phyloP scores from a whole-genome alignment of 2,797 vertebrate species.

The Enoplosus armatus region DNA sequence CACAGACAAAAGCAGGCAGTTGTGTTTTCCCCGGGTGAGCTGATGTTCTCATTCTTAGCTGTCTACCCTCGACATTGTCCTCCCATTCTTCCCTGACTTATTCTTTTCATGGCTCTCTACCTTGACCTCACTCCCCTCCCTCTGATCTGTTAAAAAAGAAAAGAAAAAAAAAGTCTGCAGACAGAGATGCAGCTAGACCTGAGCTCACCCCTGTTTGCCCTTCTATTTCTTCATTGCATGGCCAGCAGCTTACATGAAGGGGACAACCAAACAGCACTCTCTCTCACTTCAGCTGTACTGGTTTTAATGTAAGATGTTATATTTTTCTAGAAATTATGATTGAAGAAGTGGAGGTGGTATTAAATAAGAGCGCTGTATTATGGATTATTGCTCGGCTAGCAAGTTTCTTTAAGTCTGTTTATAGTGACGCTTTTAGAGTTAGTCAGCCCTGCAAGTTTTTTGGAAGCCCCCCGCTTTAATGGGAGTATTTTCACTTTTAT shows the following conservation, averaged over 20 bases:
- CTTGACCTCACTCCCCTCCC: slow-evolving; percentile 61
- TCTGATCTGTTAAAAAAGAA: slow-evolving; percentile 49
- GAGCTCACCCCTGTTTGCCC: slow-evolving; percentile 17
- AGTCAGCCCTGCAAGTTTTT: neutral
- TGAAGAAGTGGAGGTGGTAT: neutral
- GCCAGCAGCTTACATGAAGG: neutral
- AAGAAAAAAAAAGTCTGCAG: slow-evolving; percentile 19
- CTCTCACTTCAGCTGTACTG: neutral
- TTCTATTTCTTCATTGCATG: slow-evolving; percentile 36
- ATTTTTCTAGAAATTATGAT: neutral
- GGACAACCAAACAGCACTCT: neutral
- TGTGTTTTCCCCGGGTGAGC: slow-evolving; percentile 53
- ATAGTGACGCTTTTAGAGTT: neutral
- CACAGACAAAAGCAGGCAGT: slow-evolving; percentile 51
- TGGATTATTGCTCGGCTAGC: neutral
- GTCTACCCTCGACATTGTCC: slow-evolving; percentile 45
- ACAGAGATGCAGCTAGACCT: slow-evolving; percentile 37
- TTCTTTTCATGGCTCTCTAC: slow-evolving; percentile 55
- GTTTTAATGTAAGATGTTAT: neutral
- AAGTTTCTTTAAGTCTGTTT: neutral
- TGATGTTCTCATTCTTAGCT: slow-evolving; percentile 54
- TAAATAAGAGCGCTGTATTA: neutral
- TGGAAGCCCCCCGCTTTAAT: neutral
- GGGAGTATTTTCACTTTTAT: slow-evolving; percentile 4
- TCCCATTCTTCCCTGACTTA: slow-evolving; percentile 41